phyloP scores from a whole-genome alignment of 2,797 vertebrate genomes.

The Enteromius trimaculatus region DNA sequence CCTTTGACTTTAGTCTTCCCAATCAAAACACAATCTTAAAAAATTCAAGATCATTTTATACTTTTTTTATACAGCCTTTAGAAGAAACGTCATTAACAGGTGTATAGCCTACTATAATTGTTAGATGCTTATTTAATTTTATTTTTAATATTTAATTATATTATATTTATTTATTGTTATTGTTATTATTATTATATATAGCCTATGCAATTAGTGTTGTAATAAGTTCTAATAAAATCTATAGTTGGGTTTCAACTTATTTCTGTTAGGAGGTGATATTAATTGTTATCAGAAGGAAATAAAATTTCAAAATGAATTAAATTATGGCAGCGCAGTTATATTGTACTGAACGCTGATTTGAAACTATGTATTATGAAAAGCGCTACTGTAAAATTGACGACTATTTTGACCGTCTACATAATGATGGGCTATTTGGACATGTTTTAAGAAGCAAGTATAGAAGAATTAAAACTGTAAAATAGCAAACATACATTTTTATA shows the following conservation, averaged over 20 bases:
- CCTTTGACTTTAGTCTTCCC: conserved; percentile 62
- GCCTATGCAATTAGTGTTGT: neutral
- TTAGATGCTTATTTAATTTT: neutral
- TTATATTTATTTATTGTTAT: neutral
- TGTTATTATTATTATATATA: neutral
- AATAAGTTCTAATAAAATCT: conserved; percentile 54
- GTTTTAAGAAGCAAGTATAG: neutral
- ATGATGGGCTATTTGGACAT: neutral
- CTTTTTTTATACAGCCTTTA: neutral
- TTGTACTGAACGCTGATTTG: neutral
- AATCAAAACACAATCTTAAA: conserved; percentile 61
- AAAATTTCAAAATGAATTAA: neutral
- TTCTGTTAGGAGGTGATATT: conserved; percentile 28
- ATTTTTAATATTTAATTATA: neutral
- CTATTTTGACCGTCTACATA: neutral
- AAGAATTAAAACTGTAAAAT: neutral
- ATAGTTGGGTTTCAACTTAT: conserved; percentile 55
- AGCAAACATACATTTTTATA: neutral
- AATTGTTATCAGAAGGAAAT: conserved; percentile 14
- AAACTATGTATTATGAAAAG: neutral
- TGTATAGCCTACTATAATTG: neutral
- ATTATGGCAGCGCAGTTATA: neutral
- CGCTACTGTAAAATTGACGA: neutral
- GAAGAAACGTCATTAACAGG: neutral
- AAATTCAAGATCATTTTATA: neutral